Percentiles rank a stretch among this genome's conserved stretches.
Evolutionary conservation across 2,797 vertebrate genomes (phyloP).

Genomic region (Periparus ater): DNA sequence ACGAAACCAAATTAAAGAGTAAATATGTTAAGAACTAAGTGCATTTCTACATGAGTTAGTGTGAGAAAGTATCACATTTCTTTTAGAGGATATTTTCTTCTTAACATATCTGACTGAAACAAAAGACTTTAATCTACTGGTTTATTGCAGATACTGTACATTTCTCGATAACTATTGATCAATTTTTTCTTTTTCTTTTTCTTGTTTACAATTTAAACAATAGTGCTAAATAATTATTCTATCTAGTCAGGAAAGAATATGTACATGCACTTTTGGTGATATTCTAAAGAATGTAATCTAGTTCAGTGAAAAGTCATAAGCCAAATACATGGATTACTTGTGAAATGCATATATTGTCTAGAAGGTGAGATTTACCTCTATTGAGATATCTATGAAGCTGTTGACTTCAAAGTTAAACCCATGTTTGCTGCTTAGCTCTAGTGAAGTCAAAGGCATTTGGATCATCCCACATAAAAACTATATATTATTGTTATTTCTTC

Average conservation of each 20-base stretch:
- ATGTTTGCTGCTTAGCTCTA: background rate
- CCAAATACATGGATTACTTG: background rate
- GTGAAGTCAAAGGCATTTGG: conserved; percentile 30
- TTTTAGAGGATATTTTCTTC: background rate
- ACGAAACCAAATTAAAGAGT: background rate
- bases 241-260: background rate
- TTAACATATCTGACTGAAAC: background rate
- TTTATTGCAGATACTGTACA: background rate
- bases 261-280: background rate
- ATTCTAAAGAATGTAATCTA: background rate
- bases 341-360: background rate
- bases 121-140: background rate
- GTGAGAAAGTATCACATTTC: background rate
- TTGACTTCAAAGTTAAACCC: background rate
- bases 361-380: background rate
- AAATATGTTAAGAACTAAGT: background rate
- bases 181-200: fast-evolving
- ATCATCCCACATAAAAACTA: conserved; percentile 11
- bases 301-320: background rate
- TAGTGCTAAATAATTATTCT: background rate
- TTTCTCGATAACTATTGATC: background rate
- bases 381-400: background rate
- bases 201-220: too few relatives aligned
- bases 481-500: conserved; percentile 51
- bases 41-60: background rate